phyloP scores from a whole-genome alignment of 1,140 invertebrate species.

The Heliconius nattereri region DNA sequence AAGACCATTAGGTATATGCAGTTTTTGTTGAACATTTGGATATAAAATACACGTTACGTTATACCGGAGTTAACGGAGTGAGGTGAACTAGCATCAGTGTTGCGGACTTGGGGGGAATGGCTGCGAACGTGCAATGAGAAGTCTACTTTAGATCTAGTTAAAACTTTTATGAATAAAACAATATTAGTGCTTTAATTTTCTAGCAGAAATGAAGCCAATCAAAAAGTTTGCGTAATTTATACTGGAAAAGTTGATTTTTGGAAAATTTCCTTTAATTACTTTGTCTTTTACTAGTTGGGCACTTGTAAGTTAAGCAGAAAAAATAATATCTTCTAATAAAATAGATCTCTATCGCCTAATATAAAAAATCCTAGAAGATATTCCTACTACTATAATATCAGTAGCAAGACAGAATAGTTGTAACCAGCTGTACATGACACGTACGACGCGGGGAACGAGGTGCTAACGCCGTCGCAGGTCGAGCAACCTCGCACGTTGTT shows the following conservation, averaged over 20 bases:
- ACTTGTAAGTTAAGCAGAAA: neutral
- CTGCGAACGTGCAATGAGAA: neutral
- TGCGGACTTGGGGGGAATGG: neutral
- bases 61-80: neutral
- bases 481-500: neutral
- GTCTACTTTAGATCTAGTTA: neutral
- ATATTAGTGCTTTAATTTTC: neutral
- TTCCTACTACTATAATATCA: neutral
- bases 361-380: neutral
- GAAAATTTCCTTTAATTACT: neutral
- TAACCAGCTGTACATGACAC: neutral
- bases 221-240: neutral
- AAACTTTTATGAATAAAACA: neutral
- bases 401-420: neutral
- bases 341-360: neutral
- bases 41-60: neutral
- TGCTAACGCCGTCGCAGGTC: neutral
- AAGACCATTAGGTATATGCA: neutral
- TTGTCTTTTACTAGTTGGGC: no score
- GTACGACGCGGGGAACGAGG: neutral
- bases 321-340: neutral
- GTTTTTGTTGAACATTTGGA: slow-evolving; percentile 2
- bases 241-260: neutral
- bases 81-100: neutral
- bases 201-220: neutral